phyloP scores from a whole-genome alignment of 2,888 invertebrate genomes.

The Dione vanillae region DNA sequence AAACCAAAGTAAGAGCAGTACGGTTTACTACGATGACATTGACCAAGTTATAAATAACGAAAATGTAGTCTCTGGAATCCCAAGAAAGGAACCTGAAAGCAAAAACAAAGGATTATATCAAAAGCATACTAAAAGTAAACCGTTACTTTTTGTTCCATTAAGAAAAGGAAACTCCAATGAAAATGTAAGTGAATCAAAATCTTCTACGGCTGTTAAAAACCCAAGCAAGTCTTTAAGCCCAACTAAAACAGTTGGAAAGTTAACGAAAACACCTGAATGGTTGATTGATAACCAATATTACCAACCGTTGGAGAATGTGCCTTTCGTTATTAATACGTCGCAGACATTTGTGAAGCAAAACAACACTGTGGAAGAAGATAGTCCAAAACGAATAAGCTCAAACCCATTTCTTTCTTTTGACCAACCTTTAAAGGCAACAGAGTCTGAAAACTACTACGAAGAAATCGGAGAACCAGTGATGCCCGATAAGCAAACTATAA shows the following conservation, averaged over 20 bases:
- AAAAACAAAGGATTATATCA: slow-evolving; percentile 65
- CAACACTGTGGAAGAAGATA: slow-evolving; percentile 40
- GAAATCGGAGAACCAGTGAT: slow-evolving; percentile 68
- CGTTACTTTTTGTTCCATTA: slow-evolving; percentile 62
- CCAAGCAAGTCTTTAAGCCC: slow-evolving; percentile 49
- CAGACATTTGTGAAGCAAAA: slow-evolving; percentile 53
- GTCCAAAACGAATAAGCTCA: slow-evolving; percentile 50
- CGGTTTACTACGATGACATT: slow-evolving; percentile 73
- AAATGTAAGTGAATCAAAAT: slow-evolving; percentile 54
- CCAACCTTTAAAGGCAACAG: slow-evolving; percentile 56
- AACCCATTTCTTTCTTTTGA: slow-evolving; percentile 50
- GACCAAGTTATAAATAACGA: slow-evolving; percentile 63
- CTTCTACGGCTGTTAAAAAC: slow-evolving; percentile 53
- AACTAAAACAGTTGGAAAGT: slow-evolving; percentile 57
- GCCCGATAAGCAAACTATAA: slow-evolving; percentile 50
- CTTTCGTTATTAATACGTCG: slow-evolving; percentile 68
- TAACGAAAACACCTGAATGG: slow-evolving; percentile 69
- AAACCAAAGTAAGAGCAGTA: slow-evolving; percentile 57
- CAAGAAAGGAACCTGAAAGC: slow-evolving; percentile 48
- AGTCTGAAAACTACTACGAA: slow-evolving; percentile 75
- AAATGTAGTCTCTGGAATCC: slow-evolving; percentile 45
- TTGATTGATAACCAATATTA: slow-evolving; percentile 74
- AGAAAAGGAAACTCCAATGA: slow-evolving; percentile 61
- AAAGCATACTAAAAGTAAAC: slow-evolving; percentile 66
- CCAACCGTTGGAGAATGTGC: slow-evolving; percentile 71